Base-by-base conservation (phyloP, 2,113 vertebrate species). In the Phrynosoma platyrhinos region DNA sequence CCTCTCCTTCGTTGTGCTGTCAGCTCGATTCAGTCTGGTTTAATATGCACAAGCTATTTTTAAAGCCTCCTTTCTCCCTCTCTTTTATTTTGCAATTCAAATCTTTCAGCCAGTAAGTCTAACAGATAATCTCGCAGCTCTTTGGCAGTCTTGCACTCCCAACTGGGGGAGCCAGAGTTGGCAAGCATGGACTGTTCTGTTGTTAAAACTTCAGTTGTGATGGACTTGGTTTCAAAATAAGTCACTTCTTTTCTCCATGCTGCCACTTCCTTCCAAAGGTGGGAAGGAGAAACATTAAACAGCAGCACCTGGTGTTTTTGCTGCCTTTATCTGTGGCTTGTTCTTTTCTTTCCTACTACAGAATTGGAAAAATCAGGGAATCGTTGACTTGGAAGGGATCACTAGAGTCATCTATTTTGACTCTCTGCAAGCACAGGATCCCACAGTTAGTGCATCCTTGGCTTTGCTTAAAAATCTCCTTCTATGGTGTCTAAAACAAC, bases 1-100 rank as follows among this genome's bases (percentile, higher is more conserved):
- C 58, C 58, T 16, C 9, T 2, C 79, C 32, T 16, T 94, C 94
- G 94, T 89, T 91, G 79, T 84, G 89, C 93, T 93, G 86, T 93
- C 92, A 93, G 88, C 93, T 95, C 93, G 89, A 94, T 81, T 95
- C 92, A 90, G 91, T 90, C 91, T 96, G 71, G 84, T 94, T 91
- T 89, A 88, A 89, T 94, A 89, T 84, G 92, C 90, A 64, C 72
- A 42, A 87, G 78, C 85, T 94, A 92, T 93, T 96, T 93, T 95
- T 92, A 95, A 96, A 93, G 79, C 23, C 82, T 91, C 68, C 42
- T 3, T 13, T 14, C n/a, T n/a, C n/a, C 52, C 23, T 23, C 40
- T 42, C 23, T 76, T 20, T 76, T 7, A 21, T 76, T 94, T 95
- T 93, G 90, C 86, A 93, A 94, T 95, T 95, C 88, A 95, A 90